Evolutionary conservation across 2,888 invertebrate genomes (phyloP), one percentile per base, ranked within the genome.

Genomic region (Polylopha cassiicola): DNA sequence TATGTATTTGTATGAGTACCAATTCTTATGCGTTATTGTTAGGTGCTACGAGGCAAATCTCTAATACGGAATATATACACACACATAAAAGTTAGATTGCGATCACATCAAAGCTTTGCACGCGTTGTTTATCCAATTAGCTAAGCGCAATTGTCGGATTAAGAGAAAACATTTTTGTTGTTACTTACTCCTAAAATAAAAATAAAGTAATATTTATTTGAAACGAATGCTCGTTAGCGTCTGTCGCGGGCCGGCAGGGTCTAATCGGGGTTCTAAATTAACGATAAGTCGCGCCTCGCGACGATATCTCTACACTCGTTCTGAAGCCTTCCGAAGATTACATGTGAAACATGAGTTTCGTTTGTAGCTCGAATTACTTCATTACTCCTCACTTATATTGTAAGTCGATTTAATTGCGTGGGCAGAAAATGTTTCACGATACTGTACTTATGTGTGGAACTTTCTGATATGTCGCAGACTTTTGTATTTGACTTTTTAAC

Each of bases 231-330:
- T 84, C 82, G 84, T 84, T 84, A 82, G 81, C 63, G 79, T 65
- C 72, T 71, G 76, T 76, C 72, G 77, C 75, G 73, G 73, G 71
- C 58, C 61, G 69, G 72, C 62, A 66, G 61, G 69, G 63, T 77
- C 82, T 84, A 84, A 84, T 84, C 82, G 79, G 61, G 65, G 64
- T 77, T 79, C 80, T 82, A 84, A 84, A 84, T 84, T 81, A 68
- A 77, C 75, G 84, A 84, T 84, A 84, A 84, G 75, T 71, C 69
- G 65, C 60, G 67, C 68, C 73, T 72, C 65, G 66, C 69, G 59
- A 67, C 69, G 76, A 79, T 80, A 84, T 81, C 79, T 63, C 69
- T 68, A 76, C 77, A 73, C 69, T 75, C 78, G 66, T 73, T 73
- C 74, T 73, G 70, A 73, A 76, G 65, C 72, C 73, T 68, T 66